These are phyloP conservation scores for Drosophila yakuba DNA, from an alignment of 1,140 invertebrate genomes.

Conservation along the genomic window DNA sequence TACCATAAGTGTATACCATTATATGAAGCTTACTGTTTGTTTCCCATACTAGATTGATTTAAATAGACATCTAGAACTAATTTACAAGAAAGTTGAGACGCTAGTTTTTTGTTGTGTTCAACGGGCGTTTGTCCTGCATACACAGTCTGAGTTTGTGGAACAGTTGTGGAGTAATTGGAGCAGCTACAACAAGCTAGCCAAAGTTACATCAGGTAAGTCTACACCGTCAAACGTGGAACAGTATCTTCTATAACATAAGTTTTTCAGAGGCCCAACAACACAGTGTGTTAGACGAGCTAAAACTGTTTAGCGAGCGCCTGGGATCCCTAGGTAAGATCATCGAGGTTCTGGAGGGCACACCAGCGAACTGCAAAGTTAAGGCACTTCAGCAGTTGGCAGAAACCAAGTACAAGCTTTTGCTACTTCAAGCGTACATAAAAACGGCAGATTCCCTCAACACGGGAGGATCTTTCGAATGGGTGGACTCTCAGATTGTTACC, in stretches of 20 bases:
- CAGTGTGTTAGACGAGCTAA: constrained; percentile 64
- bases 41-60: constrained; percentile 87
- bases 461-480: constrained; percentile 98
- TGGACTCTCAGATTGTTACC: constrained; percentile 96
- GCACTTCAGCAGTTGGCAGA: constrained; percentile 37
- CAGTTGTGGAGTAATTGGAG: constrained; percentile 67
- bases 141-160: constrained; percentile 37
- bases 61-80: constrained; percentile 89
- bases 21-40: not conserved
- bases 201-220: constrained; percentile 53
- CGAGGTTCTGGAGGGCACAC: constrained; percentile 39
- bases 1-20: constrained; percentile 64
- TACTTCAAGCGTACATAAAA: constrained; percentile 59
- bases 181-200: constrained; percentile 61
- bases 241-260: not conserved
- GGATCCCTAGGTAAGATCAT: constrained; percentile 49
- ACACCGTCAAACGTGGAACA: not conserved
- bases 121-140: constrained; percentile 59
- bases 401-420: constrained; percentile 31
- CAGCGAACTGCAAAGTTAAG: constrained; percentile 27
- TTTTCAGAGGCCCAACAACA: constrained; percentile 49
- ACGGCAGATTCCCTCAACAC: constrained; percentile 88
- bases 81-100: constrained; percentile 84
- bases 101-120: constrained; percentile 81
- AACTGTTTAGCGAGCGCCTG: constrained; percentile 58